Evolutionary conservation across 2,797 vertebrate species (phyloP).

Genomic region (Phalanger gymnotis): DNA sequence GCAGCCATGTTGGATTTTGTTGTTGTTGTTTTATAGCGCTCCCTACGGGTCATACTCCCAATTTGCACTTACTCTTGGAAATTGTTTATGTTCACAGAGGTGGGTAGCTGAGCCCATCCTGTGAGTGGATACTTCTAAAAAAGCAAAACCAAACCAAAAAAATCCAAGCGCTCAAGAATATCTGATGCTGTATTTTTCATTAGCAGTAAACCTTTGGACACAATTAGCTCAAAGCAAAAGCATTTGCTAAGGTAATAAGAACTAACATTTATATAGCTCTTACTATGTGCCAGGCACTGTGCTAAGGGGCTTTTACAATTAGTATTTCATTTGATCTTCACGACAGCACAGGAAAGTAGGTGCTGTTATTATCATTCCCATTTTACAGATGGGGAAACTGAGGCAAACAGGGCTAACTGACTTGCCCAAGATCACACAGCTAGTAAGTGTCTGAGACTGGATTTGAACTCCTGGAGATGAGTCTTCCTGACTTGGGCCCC

Average conservation of each 20-base stretch:
- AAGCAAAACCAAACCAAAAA: not conserved
- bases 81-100: not conserved
- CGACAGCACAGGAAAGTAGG: not conserved
- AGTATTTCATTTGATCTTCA: not conserved
- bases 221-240: not conserved
- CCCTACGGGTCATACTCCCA: not conserved
- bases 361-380: not conserved
- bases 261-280: not conserved
- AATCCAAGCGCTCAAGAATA: not conserved
- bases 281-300: not conserved
- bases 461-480: too few species aligned
- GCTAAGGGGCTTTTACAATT: not conserved
- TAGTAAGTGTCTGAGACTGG: not conserved
- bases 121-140: not conserved
- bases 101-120: not conserved
- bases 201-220: not conserved
- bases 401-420: not conserved
- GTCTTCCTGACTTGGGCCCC: not conserved
- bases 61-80: not conserved
- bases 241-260: not conserved
- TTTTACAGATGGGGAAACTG: not conserved
- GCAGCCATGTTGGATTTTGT: not conserved
- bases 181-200: not conserved
- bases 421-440: not conserved
- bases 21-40: not conserved